Conservation (phyloP, 2,888 invertebrate species). For the Amphimallon solstitiale region DNA sequence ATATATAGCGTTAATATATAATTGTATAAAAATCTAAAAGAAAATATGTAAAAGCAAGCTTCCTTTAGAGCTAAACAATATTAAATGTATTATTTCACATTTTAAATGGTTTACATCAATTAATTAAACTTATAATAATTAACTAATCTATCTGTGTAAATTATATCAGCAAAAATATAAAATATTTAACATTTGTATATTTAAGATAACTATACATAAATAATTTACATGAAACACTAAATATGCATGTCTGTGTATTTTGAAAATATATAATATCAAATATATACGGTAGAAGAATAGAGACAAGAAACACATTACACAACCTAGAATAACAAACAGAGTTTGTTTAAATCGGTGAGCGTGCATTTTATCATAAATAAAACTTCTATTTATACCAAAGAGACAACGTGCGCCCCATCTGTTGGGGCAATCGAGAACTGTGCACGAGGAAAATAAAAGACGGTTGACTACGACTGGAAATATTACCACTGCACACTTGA, state of each 20-base stretch:
- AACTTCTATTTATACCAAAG: conserved; percentile 41
- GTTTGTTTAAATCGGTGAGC: conserved; percentile 36
- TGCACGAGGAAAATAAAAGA: conserved; percentile 38
- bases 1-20: no score
- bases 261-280: conserved; percentile 20
- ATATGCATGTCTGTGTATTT: background rate
- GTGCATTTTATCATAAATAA: conserved; percentile 35
- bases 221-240: no score
- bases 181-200: no score
- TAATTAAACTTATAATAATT: no score
- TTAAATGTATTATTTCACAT: no score
- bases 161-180: no score
- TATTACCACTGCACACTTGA: conserved; percentile 33
- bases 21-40: no score
- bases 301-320: conserved; percentile 30
- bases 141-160: no score
- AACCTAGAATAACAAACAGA: conserved; percentile 37
- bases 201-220: no score
- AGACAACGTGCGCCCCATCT: conserved; percentile 50
- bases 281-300: conserved; percentile 5
- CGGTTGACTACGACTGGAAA: conserved; percentile 27
- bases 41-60: no score
- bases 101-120: no score
- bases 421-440: conserved; percentile 45
- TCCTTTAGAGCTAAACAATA: no score